phyloP scores from a whole-genome alignment of 2,797 vertebrate species.

The Triplophysa bombifrons region DNA sequence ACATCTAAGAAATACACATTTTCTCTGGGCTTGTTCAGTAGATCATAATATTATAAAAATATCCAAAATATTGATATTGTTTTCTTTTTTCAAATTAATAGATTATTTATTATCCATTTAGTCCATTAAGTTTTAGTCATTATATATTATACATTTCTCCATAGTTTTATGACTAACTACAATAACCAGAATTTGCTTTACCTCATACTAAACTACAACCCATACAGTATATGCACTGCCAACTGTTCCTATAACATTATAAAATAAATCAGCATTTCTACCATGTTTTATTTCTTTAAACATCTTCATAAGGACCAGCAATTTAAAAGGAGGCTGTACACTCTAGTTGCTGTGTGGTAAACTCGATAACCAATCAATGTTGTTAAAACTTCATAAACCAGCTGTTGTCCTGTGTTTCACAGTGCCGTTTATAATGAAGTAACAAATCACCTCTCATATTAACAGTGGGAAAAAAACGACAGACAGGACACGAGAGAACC shows the following conservation, averaged over 20 bases:
- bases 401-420: neutral
- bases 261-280: too few relatives aligned
- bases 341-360: neutral
- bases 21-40: neutral
- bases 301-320: neutral
- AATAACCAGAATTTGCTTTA: too few relatives aligned
- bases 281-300: neutral
- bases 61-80: too few relatives aligned
- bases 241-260: too few relatives aligned
- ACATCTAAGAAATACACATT: neutral
- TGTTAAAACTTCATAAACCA: neutral
- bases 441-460: neutral
- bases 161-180: too few relatives aligned
- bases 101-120: neutral
- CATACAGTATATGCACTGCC: too few relatives aligned
- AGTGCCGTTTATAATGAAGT: neutral
- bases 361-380: neutral
- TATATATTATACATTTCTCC: neutral
- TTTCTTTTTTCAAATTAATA: neutral
- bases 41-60: neutral
- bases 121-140: too few relatives aligned
- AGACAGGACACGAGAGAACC: neutral
- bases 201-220: too few relatives aligned
- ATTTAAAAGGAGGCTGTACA: neutral
- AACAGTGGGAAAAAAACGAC: neutral